Evolutionary conservation across 2,888 invertebrate species (phyloP), one percentile per base, ranked within the genome.

Genomic region (Drosophila longiperda): DNA sequence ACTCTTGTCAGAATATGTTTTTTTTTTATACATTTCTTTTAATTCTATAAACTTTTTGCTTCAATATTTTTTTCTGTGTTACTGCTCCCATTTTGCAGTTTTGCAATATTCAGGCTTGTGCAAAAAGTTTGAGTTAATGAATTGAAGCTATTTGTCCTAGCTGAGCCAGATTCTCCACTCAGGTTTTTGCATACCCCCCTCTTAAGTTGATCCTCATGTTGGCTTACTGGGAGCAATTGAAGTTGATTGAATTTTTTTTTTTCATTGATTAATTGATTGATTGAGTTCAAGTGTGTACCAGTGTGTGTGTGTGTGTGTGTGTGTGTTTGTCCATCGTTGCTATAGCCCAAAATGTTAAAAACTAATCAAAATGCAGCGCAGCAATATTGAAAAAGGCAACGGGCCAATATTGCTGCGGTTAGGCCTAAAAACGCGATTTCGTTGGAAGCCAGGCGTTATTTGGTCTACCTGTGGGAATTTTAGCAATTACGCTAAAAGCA

Each of bases 401-500:
- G 55, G 74, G 73, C 59, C 82, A 87, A 84, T 78, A 82, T 82
- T 67, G 80, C 67, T 73, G 71, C 45, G 80, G 76, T 75, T 80
- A 73, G 84, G 79, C 85, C 84, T 87, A 63, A 53, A 53, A 69
- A 59, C 73, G 67, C 72, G 69, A 71, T 40, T 57, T 60, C 61
- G 68, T 34, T 65, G 58, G 66, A 63, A 61, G 70, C 69, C n/a
- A 54, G 11, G 11, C 69, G 67, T 67, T 78, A 72, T 77, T 80
- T 74, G 75, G 66, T 69, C 74, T 81, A 82, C 89, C 85, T 85
- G 70, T 75, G 90, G 84, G 90, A 90, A 83, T 90, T 65, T 83
- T 80, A 53, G 89, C 90, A 90, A 90, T 90, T 90, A 90, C 86
- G 86, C 83, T 90, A 90, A 90, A 90, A 90, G 90, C 90, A 90